phyloP scores from a whole-genome alignment of 2,797 vertebrate species.

The Gymnodraco acuticeps region DNA sequence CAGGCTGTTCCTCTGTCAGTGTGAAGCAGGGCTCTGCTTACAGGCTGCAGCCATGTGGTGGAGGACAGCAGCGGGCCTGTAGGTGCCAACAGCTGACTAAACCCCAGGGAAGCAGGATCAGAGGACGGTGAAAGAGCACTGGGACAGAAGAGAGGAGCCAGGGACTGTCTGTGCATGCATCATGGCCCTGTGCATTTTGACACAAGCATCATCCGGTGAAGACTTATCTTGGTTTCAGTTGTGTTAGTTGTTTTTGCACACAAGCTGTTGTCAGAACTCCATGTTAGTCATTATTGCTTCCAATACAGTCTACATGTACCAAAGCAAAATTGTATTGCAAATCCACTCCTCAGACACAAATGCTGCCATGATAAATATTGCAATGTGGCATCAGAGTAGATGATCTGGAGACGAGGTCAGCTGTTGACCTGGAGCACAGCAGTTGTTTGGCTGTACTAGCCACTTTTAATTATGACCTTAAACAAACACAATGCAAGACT shows the following conservation, averaged over 20 bases:
- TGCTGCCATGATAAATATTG: conserved; percentile 9
- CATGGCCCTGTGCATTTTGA: conserved; percentile 17
- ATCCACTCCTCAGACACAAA: background rate
- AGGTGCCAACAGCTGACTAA: conserved; percentile 77
- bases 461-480: conserved; percentile 39
- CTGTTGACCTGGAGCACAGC: conserved; percentile 17
- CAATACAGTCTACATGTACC: conserved; percentile 3
- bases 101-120: conserved; percentile 62
- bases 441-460: conserved; percentile 19
- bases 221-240: conserved; percentile 23
- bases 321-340: conserved; percentile 13
- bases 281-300: background rate
- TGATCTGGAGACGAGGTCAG: conserved; percentile 20
- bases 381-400: conserved; percentile 22
- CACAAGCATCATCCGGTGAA: background rate
- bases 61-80: conserved; percentile 57
- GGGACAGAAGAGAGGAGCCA: conserved; percentile 33
- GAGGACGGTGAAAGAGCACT: conserved; percentile 61
- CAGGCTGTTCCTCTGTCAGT: conserved; percentile 52
- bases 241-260: conserved; percentile 16
- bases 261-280: background rate
- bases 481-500: conserved; percentile 37
- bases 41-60: conserved; percentile 63
- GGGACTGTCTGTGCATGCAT: conserved; percentile 35
- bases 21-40: conserved; percentile 43